phyloP scores from a whole-genome alignment of 1,140 invertebrate species.

The Drosophila athabasca region DNA sequence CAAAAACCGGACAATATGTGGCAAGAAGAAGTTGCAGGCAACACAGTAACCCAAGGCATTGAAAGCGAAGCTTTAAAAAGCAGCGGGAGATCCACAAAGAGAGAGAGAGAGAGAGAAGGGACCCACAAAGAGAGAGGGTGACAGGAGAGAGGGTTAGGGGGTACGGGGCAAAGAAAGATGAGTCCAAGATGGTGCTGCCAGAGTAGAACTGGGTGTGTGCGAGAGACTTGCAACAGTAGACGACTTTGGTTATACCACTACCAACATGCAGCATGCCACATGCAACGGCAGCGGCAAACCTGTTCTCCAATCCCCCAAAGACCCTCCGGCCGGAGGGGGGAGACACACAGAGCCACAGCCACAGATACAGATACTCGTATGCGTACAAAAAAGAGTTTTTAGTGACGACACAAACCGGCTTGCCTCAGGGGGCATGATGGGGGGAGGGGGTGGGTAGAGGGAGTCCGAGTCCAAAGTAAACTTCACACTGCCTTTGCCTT shows the following conservation, averaged over 20 bases:
- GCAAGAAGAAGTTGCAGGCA: slow-evolving; percentile 19
- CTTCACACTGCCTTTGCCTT: slow-evolving; percentile 68
- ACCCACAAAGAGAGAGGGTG: no score
- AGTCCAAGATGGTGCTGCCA: slow-evolving; percentile 35
- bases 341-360: slow-evolving; percentile 15
- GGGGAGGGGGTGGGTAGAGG: no score
- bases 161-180: slow-evolving; percentile 3
- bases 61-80: slow-evolving; percentile 69
- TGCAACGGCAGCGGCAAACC: slow-evolving; percentile 35
- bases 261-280: slow-evolving; percentile 7
- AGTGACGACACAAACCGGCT: slow-evolving; percentile 80
- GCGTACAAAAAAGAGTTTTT: slow-evolving; percentile 43
- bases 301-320: slow-evolving; percentile 40
- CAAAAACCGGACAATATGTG: slow-evolving; percentile 50
- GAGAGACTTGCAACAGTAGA: slow-evolving; percentile 69
- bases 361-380: neutral
- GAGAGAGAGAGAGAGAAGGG: neutral
- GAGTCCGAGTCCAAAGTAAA: slow-evolving; percentile 48
- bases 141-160: no score
- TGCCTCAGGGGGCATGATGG: neutral
- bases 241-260: slow-evolving; percentile 36
- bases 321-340: slow-evolving; percentile 13
- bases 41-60: slow-evolving; percentile 56
- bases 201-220: slow-evolving; percentile 54
- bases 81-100: slow-evolving; percentile 20